Conservation (phyloP, 1,140 invertebrate genomes). For the Zaprionus davidi region DNA sequence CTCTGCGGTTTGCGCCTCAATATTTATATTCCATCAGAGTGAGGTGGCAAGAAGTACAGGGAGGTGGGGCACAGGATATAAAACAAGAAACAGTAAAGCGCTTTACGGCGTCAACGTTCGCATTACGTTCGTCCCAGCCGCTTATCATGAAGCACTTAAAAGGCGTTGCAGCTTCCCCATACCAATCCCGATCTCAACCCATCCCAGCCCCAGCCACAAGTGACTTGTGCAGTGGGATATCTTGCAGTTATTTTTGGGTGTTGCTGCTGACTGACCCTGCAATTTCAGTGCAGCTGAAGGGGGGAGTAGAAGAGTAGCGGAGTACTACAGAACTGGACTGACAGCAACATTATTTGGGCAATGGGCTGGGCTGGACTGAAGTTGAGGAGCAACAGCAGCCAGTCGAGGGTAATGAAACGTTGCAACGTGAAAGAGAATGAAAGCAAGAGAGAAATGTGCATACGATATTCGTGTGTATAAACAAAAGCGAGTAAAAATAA, state of each 20-base stretch:
- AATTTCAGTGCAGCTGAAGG: slow-evolving; percentile 1
- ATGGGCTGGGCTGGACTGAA: neutral
- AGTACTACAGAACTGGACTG: slow-evolving; percentile 63
- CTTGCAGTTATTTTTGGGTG: slow-evolving; percentile 38
- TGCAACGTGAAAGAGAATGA: slow-evolving; percentile 38
- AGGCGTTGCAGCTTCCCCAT: slow-evolving; percentile 40
- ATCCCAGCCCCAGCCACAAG: neutral
- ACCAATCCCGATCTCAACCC: slow-evolving; percentile 16
- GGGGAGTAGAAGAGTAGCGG: neutral
- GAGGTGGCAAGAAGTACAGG: neutral
- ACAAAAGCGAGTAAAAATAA: slow-evolving; percentile 50
- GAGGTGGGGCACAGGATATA: neutral
- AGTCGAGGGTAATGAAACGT: slow-evolving; percentile 55
- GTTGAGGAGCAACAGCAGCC: neutral
- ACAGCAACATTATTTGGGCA: slow-evolving; percentile 45
- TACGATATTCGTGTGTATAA: slow-evolving; percentile 15
- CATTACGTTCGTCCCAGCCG: slow-evolving; percentile 57
- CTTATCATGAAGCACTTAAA: slow-evolving; percentile 78
- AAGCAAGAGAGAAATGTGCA: slow-evolving; percentile 23
- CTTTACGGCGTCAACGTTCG: slow-evolving; percentile 60
- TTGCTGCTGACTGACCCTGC: slow-evolving; percentile 28
- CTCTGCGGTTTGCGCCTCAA: slow-evolving; percentile 46
- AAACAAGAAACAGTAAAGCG: slow-evolving; percentile 50
- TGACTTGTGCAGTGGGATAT: slow-evolving; percentile 15
- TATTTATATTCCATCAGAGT: slow-evolving; percentile 67